Evolutionary conservation across 2,888 invertebrate species (phyloP), one percentile per base, ranked within the genome.

Genomic region (Helleia helle): DNA sequence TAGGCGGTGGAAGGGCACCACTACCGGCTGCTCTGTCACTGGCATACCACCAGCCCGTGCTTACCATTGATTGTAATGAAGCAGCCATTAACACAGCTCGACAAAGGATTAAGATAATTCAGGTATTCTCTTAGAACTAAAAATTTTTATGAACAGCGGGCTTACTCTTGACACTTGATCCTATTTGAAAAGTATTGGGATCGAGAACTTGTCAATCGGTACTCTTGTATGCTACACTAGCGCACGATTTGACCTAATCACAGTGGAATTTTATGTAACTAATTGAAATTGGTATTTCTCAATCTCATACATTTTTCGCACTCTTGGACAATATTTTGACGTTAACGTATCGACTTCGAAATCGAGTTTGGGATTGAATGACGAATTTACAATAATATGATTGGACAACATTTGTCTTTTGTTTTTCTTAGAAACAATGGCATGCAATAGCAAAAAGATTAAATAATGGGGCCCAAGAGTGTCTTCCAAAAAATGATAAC

Each of bases 1-100:
- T 94, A 28, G 97, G 97, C 0, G 95, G 95, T 58, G 97, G 97
- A 0, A 92, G 94, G 62, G 97, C 96, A 0, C 94, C 95, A 67
- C 76, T 96, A 25, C 92, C 93, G 28, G 90, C 91, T 0, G 87
- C 91, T 7, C 65, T 97, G 36, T 88, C 92, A 0, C 79, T 93
- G 3, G 88, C 91, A 44, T 89, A 93, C 66, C 67, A 84, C 15
- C 73, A 93, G 41, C 90, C 90, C 26, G 93, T 95, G 14, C 77
- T 97, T 8, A 95, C 95, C 0, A 86, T 97, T 0, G 97, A 97
- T 73, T 91, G 92, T 5, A 91, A 91, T 12, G 64, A 75, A 6
- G 62, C 68, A 0, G 62, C 69, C 0, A 48, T 79, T 0, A 47
- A 41, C 0, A 57, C 59, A 0, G 94, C 94, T 47, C 89, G 90